These are phyloP conservation scores for Cathartes aura DNA, from an alignment of 2,113 vertebrate genomes.

Conservation along the genomic window DNA sequence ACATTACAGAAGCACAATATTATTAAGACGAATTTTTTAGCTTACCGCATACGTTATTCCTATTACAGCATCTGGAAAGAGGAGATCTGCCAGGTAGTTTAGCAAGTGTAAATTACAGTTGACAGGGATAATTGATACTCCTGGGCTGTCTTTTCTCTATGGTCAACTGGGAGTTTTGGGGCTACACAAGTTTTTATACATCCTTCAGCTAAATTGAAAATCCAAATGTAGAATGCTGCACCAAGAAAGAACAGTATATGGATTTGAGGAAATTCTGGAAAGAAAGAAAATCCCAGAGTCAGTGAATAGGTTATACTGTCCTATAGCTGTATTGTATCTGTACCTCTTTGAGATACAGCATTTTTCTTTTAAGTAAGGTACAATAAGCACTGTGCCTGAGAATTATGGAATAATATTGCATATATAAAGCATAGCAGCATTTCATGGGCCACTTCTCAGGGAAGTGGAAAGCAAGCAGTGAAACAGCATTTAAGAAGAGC, in stretches of 20 bases:
- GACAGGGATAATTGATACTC: constrained; percentile 44
- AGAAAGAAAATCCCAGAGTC: neutral
- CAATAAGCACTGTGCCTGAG: neutral
- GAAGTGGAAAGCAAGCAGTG: neutral
- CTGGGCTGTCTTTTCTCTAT: neutral
- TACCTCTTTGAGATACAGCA: neutral
- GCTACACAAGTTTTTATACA: neutral
- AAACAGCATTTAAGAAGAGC: neutral
- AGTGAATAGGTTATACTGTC: neutral
- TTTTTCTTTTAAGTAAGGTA: neutral
- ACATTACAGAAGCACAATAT: neutral
- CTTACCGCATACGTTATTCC: neutral
- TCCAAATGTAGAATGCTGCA: neutral
- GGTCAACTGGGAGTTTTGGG: neutral
- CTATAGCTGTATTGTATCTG: neutral
- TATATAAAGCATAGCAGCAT: neutral
- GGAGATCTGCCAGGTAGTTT: constrained; percentile 11
- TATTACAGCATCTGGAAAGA: constrained; percentile 8
- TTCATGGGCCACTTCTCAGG: neutral
- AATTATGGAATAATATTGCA: neutral
- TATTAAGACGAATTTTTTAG: neutral
- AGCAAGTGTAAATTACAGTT: constrained; percentile 44
- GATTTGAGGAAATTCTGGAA: neutral
- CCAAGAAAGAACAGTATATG: neutral
- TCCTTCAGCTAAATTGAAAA: constrained; percentile 27